Conservation (phyloP, 2,888 invertebrate genomes). For the Campoplex capitator region DNA sequence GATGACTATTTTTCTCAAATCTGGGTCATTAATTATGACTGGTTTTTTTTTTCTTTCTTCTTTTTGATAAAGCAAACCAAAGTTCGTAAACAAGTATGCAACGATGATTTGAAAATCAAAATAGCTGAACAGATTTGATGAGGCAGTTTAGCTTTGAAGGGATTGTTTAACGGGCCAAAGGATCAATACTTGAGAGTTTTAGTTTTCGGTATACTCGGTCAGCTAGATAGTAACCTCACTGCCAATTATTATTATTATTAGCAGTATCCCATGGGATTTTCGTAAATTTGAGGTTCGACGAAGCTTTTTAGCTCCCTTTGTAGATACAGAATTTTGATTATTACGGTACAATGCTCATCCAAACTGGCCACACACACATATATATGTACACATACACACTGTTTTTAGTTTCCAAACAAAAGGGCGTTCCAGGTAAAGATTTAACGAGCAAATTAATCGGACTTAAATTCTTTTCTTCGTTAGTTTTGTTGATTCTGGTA, state of each 20-base stretch:
- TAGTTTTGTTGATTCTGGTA: not conserved
- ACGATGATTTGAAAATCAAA: slow-evolving; percentile 3
- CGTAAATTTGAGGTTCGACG: not conserved
- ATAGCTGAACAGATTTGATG: not conserved
- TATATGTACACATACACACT: not conserved
- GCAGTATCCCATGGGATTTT: slow-evolving; percentile 44
- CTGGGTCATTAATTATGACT: not conserved
- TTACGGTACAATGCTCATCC: slow-evolving; percentile 52
- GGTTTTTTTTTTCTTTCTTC: not conserved
- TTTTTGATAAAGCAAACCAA: not conserved
- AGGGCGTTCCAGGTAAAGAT: not conserved
- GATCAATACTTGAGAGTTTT: slow-evolving; percentile 55
- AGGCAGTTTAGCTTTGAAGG: slow-evolving; percentile 16
- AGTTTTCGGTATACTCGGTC: slow-evolving; percentile 33
- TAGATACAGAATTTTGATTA: slow-evolving; percentile 44
- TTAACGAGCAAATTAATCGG: not conserved
- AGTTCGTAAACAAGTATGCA: not conserved
- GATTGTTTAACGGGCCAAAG: slow-evolving; percentile 36
- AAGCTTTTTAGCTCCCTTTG: slow-evolving; percentile 1
- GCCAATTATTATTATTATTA: slow-evolving; percentile 68
- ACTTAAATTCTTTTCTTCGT: slow-evolving; percentile 2
- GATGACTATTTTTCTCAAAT: not conserved
- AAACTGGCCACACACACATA: not conserved
- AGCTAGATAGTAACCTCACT: slow-evolving; percentile 8
- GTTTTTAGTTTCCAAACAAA: not conserved